These are phyloP conservation scores for Glossosoma conforme DNA, from an alignment of 1,140 invertebrate species.

Conservation along the genomic window DNA sequence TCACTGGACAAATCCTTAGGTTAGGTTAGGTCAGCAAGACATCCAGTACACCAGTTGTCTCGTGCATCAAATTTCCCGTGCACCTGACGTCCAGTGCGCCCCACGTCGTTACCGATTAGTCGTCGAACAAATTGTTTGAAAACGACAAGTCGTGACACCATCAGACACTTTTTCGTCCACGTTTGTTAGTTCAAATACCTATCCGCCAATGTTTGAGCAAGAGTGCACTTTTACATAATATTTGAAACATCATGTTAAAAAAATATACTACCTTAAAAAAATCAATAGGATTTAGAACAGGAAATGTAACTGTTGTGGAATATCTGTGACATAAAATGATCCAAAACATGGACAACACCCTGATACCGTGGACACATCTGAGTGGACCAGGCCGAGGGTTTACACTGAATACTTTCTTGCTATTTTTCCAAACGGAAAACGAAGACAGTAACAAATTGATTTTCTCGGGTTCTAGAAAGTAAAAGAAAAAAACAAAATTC, in stretches of 20 bases:
- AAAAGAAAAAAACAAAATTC: background rate
- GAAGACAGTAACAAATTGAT: conserved; percentile 11
- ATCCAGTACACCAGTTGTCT: too few relatives aligned
- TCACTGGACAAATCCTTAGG: too few relatives aligned
- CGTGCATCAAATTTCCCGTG: too few relatives aligned
- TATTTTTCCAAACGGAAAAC: conserved; percentile 41
- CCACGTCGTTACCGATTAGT: too few relatives aligned
- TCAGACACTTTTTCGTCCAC: too few relatives aligned
- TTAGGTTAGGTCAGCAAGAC: too few relatives aligned
- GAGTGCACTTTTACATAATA: conserved; percentile 1
- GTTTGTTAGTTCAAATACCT: too few relatives aligned
- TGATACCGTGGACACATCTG: conserved; percentile 51
- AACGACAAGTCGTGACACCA: too few relatives aligned
- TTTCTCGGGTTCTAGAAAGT: background rate
- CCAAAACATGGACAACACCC: conserved; percentile 63
- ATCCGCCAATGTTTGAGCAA: too few relatives aligned
- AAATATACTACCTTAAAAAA: conserved; percentile 25
- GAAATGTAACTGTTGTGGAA: conserved; percentile 32
- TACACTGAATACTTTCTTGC: conserved; percentile 34
- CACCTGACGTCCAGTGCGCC: too few relatives aligned
- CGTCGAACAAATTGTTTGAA: too few relatives aligned
- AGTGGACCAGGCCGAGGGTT: conserved; percentile 33
- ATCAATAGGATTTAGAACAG: conserved; percentile 36
- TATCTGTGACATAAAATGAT: conserved; percentile 60
- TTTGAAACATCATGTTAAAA: background rate